Percentiles rank a stretch among this genome's conserved stretches.
Evolutionary conservation across 2,888 invertebrate species (phyloP).

Genomic region (Machimus atricapillus): DNA sequence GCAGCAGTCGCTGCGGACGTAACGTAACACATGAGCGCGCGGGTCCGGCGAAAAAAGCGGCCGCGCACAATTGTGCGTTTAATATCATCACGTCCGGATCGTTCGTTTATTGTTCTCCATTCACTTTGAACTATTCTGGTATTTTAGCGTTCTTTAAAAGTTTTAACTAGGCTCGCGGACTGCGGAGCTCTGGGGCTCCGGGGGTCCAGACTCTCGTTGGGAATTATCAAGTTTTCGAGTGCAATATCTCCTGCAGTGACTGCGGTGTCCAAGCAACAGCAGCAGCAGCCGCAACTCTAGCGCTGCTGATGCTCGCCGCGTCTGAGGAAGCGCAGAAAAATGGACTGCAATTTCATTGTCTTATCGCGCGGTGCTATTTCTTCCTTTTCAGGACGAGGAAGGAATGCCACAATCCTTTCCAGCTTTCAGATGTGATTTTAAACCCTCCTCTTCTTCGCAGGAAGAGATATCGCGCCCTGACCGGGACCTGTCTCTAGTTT

Average conservation of each 20-base stretch:
- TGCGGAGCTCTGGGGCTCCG: not conserved
- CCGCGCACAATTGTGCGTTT: slow-evolving; percentile 31
- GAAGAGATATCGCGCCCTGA: not conserved
- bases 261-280: not conserved
- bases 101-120: slow-evolving; percentile 34
- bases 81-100: slow-evolving; percentile 34
- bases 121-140: slow-evolving; percentile 33
- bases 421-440: slow-evolving; percentile 7
- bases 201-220: not conserved
- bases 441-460: not conserved
- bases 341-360: slow-evolving; percentile 46
- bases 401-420: slow-evolving; percentile 7
- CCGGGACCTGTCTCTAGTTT: not conserved
- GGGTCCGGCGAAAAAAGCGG: not conserved
- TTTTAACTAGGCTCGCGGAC: not conserved
- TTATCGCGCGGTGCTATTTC: slow-evolving; percentile 42
- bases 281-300: not conserved
- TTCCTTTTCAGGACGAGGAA: slow-evolving; percentile 45
- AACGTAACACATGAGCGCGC: not conserved
- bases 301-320: not conserved
- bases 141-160: slow-evolving; percentile 12
- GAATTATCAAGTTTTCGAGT: slow-evolving; percentile 28
- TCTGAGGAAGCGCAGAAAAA: slow-evolving; percentile 1
- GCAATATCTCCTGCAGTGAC: slow-evolving; percentile 6
- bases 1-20: not conserved